These are phyloP conservation scores for Microcebus jonahi DNA, from an alignment of 2,113 vertebrate genomes.

Conservation along the genomic window DNA sequence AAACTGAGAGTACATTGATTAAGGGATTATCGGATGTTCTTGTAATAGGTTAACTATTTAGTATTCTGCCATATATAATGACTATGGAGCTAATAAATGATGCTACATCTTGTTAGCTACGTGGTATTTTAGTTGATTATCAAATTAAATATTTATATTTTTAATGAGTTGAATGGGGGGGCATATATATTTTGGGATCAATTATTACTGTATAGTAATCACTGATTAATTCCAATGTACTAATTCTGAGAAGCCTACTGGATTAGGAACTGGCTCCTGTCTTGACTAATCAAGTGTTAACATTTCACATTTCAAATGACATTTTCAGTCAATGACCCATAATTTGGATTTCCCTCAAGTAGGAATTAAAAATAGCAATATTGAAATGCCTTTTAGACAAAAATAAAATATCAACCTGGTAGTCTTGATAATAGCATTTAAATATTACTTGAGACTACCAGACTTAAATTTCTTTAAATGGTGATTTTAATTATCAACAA, in stretches of 20 bases:
- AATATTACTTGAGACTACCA: neutral
- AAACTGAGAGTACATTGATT: conserved; percentile 49
- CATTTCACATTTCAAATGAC: neutral
- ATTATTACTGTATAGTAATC: conserved; percentile 26
- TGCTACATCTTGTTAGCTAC: neutral
- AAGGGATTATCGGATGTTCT: conserved; percentile 66
- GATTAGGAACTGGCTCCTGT: neutral
- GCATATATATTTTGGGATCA: neutral
- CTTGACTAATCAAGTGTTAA: neutral
- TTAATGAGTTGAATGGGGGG: conserved; percentile 8
- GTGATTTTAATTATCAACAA: neutral
- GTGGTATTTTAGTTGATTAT: conserved; percentile 36
- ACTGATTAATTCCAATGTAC: conserved; percentile 19
- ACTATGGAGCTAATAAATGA: neutral
- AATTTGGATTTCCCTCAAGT: neutral
- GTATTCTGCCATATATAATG: neutral
- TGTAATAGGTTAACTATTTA: conserved; percentile 24
- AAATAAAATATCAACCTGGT: neutral
- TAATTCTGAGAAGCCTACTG: neutral
- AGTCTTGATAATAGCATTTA: neutral
- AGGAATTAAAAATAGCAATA: neutral
- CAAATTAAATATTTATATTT: neutral
- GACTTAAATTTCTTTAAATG: neutral
- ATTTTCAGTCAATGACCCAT: neutral
- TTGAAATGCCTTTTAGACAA: neutral